Evolutionary conservation across 2,888 invertebrate genomes (phyloP), one percentile per base, ranked within the genome.

Genomic region (Aphodius granarius): DNA sequence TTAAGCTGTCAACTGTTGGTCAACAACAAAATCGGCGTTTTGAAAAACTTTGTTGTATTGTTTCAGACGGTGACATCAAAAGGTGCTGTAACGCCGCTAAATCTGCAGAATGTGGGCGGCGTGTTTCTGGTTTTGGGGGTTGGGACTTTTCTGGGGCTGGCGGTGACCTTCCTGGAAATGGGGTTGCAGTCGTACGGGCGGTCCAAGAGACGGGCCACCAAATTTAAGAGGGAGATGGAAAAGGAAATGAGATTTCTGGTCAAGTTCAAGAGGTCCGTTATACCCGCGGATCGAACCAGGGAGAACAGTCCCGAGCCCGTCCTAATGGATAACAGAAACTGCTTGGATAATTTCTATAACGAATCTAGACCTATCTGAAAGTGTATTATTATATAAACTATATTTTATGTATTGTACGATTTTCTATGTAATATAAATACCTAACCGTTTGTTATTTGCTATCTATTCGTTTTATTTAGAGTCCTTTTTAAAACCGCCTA

Each of bases 101-200:
- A 92, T 16, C 86, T 97, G 74, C 92, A 93, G 66, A 96, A 97
- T 84, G 94, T 95, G 0, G 94, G 94, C 73, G 95, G 95, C n/a
- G 94, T 95, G 0, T 95, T 95, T 86, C 89, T 95, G 63, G 94
- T 95, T 0, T 88, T 95, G 0, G 90, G 90, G 1, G 89, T 90
- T 0, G 95, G 95, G 0, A 91, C 93, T 21, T 87, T 87, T 0
- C 81, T 93, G 79, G 93, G 93, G 0, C 88, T 91, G 13, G 81
- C 93, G 15, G 91, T 93, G 63, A 92, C 95, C 2, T 90, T 94
- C 74, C 82, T 92, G 9, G 95, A 96, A 86, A 89, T 93, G 80
- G 83, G 89, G 2, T 88, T 90, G 86, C 89, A 90, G 74, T 73
- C 75, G 21, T 43, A 68, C n/a, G 74, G 66, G 22, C 82, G 78